These are phyloP conservation scores for Eucera pruinosa DNA, from an alignment of 2,888 invertebrate genomes.

Conservation along the genomic window DNA sequence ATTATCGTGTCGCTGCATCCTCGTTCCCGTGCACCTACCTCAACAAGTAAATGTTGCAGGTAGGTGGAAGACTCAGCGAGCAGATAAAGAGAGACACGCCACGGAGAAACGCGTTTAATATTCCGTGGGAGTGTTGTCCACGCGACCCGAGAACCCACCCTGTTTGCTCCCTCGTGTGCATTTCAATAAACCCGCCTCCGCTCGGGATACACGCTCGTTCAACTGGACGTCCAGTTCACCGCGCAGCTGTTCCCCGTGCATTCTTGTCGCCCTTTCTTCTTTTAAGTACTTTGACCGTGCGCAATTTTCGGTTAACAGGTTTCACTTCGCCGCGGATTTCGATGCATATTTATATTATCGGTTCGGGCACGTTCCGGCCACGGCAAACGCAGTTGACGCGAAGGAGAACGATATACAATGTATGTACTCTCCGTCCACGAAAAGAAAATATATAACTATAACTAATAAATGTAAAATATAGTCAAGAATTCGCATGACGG, in stretches of 20 bases:
- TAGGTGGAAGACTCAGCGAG: constrained; percentile 58
- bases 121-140: constrained; percentile 80
- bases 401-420: too few species aligned
- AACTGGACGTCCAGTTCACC: constrained; percentile 24
- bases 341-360: too few species aligned
- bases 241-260: constrained; percentile 10
- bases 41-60: constrained; percentile 66
- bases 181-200: constrained; percentile 76
- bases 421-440: too few species aligned
- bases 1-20: constrained; percentile 17
- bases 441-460: too few species aligned
- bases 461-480: too few species aligned
- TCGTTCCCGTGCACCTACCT: constrained; percentile 65
- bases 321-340: too few species aligned
- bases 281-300: neutral
- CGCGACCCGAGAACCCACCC: constrained; percentile 79
- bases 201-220: constrained; percentile 42
- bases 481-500: too few species aligned
- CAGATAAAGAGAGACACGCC: constrained; percentile 37
- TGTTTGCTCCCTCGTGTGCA: constrained; percentile 65
- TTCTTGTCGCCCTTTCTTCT: neutral
- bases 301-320: neutral
- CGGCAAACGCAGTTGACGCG: too few species aligned
- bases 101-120: constrained; percentile 73
- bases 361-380: too few species aligned